Evolutionary conservation across 2,888 invertebrate genomes (phyloP), one percentile per base, ranked within the genome.

Genomic region (Drosophila hamatofila): DNA sequence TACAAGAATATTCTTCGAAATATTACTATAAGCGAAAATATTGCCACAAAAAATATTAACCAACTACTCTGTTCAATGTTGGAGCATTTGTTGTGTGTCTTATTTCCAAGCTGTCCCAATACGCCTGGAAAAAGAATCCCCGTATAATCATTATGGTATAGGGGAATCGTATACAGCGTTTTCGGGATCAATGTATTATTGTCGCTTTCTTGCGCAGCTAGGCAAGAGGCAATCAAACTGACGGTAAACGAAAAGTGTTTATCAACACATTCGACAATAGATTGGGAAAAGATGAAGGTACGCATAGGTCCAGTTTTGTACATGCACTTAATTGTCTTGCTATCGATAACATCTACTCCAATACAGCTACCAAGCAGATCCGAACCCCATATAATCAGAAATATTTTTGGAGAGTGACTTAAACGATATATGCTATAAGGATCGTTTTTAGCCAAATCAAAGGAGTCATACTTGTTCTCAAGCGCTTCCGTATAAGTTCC

Each of bases 221-320:
- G 0, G 44, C 44, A 23, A 4, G 12, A 21, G 4, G 2, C 2
- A 25, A 25, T 0, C 14, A 46, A 46, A 3, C 79, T 66, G 21
- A 62, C 56, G 11, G 63, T 66, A 69, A 79, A n/a, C 1, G 16
- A 30, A 59, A 41, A 0, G 42, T 16, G 37, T 72, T 72, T 44
- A 12, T 75, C 42, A 1, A 67, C 3, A 33, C 78, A 79, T 2
- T 27, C 46, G 2, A 12, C 12, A 21, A 0, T 12, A 5, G 5
- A 11, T 21, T 2, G 5, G 42, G 12, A 5, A 42, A 42, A 42
- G 12, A 0, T 0, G 6, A 18, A 21, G 42, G 12, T 2, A 0
- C 5, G 11, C 2, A 1, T 2, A 21, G 6, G 6, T 2, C 42
- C 42, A 21, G 6, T 14, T 21, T 5, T 12, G 6, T 7, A 12